These are phyloP conservation scores for Diceros bicornis DNA, from an alignment of 2,797 vertebrate species.

Conservation along the genomic window DNA sequence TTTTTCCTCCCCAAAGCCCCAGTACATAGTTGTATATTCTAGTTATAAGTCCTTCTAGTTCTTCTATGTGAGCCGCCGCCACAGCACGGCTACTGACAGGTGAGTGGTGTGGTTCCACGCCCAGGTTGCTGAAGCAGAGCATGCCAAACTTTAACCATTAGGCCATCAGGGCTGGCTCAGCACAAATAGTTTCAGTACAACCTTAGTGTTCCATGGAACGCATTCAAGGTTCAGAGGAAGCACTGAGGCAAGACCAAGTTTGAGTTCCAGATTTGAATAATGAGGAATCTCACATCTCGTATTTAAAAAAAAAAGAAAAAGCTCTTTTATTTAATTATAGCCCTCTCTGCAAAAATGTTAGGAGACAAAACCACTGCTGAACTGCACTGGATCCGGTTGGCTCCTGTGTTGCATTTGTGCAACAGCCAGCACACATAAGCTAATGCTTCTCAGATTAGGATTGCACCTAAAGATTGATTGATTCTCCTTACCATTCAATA, in stretches of 20 bases:
- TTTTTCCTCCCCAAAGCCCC: no score
- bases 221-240: not conserved
- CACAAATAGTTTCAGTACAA: not conserved
- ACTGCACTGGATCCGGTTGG: accelerated
- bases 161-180: no score
- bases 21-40: no score
- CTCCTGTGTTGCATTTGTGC: accelerated
- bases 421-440: no score
- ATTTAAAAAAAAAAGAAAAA: not conserved
- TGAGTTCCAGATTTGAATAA: not conserved
- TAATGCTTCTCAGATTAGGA: accelerated
- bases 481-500: not conserved
- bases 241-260: no score
- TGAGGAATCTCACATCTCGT: not conserved
- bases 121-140: no score
- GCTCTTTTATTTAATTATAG: not conserved
- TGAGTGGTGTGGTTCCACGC: no score
- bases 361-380: no score
- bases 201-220: accelerated
- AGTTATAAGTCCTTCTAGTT: no score
- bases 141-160: no score
- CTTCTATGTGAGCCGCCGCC: no score
- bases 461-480: accelerated
- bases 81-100: no score
- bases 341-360: not conserved